A percentile compares a stretch with the other conserved stretches of the same genome.
These are phyloP conservation scores for Aurelia sp. DNA, from an alignment of 30 jellyfish, hydroid and myxozoan genomes.

Conservation along the genomic window DNA sequence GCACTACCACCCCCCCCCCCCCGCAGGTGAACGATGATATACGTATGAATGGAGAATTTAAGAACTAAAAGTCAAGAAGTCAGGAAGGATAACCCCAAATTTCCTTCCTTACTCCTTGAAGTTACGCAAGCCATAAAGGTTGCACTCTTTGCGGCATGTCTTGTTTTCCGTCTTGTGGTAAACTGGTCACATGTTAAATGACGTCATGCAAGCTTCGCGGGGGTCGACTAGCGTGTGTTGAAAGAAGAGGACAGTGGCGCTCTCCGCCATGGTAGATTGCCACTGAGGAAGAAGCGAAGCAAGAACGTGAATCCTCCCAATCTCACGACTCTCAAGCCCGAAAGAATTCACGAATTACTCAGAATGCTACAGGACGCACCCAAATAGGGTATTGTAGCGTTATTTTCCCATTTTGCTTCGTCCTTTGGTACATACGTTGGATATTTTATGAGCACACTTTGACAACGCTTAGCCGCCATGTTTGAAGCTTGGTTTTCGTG, in stretches of 20 bases:
- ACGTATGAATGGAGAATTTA: no score
- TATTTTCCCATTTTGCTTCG: slow-evolving; percentile 58
- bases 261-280: slow-evolving; percentile 74
- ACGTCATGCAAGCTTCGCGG: slow-evolving; percentile 71
- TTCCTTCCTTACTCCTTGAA: no score
- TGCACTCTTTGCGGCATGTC: no score
- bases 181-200: slow-evolving; percentile 14
- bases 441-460: slow-evolving; percentile 12
- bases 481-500: slow-evolving; percentile 1
- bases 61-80: no score
- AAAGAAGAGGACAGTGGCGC: slow-evolving; percentile 61
- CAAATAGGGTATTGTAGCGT: slow-evolving; percentile 83
- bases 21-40: no score
- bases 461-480: slow-evolving; percentile 41
- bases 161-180: slow-evolving; percentile 19
- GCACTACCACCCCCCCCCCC: no score
- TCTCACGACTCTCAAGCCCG: slow-evolving; percentile 60
- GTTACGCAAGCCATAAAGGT: no score
- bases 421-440: slow-evolving; percentile 19
- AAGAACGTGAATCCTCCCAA: slow-evolving; percentile 33
- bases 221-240: slow-evolving; percentile 66
- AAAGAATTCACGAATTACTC: slow-evolving; percentile 39
- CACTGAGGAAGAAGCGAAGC: slow-evolving; percentile 45
- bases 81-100: no score
- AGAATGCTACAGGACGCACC: slow-evolving; percentile 83